A percentile compares a stretch with the other conserved stretches of the same genome.
Evolutionary conservation across 1,140 invertebrate species (phyloP).

Genomic region (Protaetia brevitarsis): DNA sequence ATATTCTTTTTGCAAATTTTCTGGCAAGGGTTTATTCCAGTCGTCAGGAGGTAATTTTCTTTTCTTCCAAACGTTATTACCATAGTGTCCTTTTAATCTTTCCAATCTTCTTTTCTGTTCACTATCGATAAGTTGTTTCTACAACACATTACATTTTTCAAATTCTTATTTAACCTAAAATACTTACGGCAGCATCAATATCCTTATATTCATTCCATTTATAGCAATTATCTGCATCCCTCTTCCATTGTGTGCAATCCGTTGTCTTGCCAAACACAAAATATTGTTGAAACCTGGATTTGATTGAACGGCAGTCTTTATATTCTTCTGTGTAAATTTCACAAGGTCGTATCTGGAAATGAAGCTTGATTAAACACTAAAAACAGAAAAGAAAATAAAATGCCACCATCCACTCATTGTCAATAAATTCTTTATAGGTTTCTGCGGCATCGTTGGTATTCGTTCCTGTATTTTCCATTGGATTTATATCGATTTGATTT

Average conservation of each 20-base stretch:
- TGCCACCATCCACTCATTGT: slow-evolving; percentile 44
- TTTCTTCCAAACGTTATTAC: slow-evolving; percentile 76
- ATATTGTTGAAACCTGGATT: slow-evolving; percentile 79
- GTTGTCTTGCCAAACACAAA: slow-evolving; percentile 70
- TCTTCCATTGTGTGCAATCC: slow-evolving; percentile 77
- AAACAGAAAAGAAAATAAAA: background rate
- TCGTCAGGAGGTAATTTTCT: slow-evolving; percentile 69
- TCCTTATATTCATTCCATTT: slow-evolving; percentile 64
- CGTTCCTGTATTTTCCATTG: too few relatives aligned
- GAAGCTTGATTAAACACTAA: background rate
- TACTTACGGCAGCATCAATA: slow-evolving; percentile 63
- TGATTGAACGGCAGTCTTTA: slow-evolving; percentile 69
- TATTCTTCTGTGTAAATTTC: slow-evolving; percentile 74
- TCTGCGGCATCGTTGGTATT: slow-evolving; percentile 26
- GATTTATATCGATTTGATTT: too few relatives aligned
- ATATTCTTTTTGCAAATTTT: slow-evolving; percentile 65
- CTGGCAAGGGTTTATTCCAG: slow-evolving; percentile 75
- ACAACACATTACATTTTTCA: slow-evolving; percentile 35
- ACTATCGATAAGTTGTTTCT: slow-evolving; percentile 68
- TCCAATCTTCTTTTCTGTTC: slow-evolving; percentile 62
- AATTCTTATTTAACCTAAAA: slow-evolving; percentile 25
- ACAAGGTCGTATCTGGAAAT: slow-evolving; percentile 66
- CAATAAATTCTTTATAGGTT: slow-evolving; percentile 22
- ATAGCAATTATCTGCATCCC: slow-evolving; percentile 71
- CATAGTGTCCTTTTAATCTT: slow-evolving; percentile 63